Conservation (phyloP, 2,797 vertebrate species). For the Enteromius afrohamiltoni region DNA sequence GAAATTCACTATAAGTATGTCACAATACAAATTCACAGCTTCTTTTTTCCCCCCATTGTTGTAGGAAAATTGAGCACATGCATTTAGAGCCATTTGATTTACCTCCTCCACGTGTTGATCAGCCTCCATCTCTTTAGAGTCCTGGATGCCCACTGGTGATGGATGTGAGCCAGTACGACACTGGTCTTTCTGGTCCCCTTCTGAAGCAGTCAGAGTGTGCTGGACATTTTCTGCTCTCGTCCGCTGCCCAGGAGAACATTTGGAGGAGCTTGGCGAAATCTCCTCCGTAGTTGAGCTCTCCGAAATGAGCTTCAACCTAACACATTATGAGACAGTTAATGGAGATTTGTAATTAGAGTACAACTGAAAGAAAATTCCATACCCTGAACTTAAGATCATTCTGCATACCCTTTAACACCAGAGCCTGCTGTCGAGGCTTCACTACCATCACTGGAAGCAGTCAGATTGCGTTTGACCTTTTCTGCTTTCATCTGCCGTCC, state of each 20-base stretch:
- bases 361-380: not conserved
- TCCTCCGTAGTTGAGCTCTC: not conserved
- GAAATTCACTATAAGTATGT: not conserved
- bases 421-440: not conserved
- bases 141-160: constrained; percentile 5
- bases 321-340: not conserved
- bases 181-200: not conserved
- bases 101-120: constrained; percentile 36
- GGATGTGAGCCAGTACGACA: constrained; percentile 14
- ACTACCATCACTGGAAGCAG: not conserved
- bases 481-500: constrained; percentile 9
- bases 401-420: constrained; percentile 18
- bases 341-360: not conserved
- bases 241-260: not conserved
- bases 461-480: constrained; percentile 46
- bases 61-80: not conserved
- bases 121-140: constrained; percentile 12
- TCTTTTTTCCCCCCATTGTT: not conserved
- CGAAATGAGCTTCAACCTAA: not conserved
- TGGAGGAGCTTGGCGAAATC: constrained; percentile 12
- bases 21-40: not conserved
- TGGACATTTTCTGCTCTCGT: constrained; percentile 32
- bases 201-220: not conserved
- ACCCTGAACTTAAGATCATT: not conserved
- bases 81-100: not conserved